Conservation (phyloP, 2,888 invertebrate species). For the Aporophyla lueneburgensis region DNA sequence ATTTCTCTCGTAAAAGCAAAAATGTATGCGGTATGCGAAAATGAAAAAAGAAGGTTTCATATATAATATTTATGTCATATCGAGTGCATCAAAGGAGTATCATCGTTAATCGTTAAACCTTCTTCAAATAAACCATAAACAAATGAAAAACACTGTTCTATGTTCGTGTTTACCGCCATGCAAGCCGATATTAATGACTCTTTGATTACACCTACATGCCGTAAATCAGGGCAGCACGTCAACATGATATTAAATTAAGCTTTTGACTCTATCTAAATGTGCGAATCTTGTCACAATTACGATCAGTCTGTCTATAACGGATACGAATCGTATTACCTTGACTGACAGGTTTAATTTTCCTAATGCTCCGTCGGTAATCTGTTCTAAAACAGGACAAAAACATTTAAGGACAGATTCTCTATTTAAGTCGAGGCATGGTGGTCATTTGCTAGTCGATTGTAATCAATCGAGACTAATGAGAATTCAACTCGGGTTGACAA, state of each 20-base stretch:
- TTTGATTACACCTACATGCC: conserved; percentile 35
- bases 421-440: conserved; percentile 1
- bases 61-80: background rate
- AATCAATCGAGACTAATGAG: conserved; percentile 32
- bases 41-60: too few relatives aligned
- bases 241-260: conserved; percentile 18
- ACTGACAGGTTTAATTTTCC: conserved; percentile 45
- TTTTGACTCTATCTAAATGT: conserved; percentile 13
- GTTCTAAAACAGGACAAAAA: conserved; percentile 21
- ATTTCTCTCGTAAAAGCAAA: conserved; percentile 2
- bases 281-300: conserved; percentile 19
- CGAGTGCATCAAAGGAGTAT: background rate
- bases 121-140: conserved; percentile 18
- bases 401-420: conserved; percentile 18
- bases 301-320: conserved; percentile 14
- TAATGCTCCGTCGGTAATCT: conserved; percentile 24
- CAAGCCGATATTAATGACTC: conserved; percentile 36
- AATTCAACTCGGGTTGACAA: conserved; percentile 23
- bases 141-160: conserved; percentile 10
- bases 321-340: conserved; percentile 17
- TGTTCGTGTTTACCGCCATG: conserved; percentile 14
- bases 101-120: conserved; percentile 1
- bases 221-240: conserved; percentile 11
- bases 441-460: conserved; percentile 19
- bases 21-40: background rate